Evolutionary conservation across 92 coral and sea anemone species (phyloP).

Genomic region (Meandrina meandrites): DNA sequence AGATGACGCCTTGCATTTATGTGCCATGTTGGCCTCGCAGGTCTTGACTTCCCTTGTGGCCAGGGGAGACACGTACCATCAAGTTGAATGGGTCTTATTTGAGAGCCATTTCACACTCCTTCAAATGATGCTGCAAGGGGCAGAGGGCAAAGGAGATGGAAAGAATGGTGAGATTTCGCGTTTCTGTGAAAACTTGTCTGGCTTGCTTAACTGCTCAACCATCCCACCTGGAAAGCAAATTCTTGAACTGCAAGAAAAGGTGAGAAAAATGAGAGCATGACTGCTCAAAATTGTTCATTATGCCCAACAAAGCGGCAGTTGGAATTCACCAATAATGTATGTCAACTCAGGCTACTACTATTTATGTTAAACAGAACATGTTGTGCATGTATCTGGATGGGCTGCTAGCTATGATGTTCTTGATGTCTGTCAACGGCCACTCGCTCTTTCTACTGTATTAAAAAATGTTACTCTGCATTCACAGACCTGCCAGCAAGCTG

Average conservation of each 20-base stretch:
- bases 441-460: background rate
- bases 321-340: no score
- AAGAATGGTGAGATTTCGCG: constrained; percentile 49
- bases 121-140: constrained; percentile 67
- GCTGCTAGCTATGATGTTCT: no score
- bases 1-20: constrained; percentile 47
- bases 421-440: background rate
- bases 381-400: background rate
- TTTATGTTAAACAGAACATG: no score
- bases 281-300: background rate
- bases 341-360: no score
- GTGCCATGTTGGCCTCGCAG: constrained; percentile 53
- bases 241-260: constrained; percentile 91
- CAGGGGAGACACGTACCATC: constrained; percentile 88
- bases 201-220: constrained; percentile 77
- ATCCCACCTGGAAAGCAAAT: constrained; percentile 86
- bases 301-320: no score
- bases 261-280: constrained; percentile 16
- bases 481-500: constrained; percentile 95
- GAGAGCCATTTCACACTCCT: constrained; percentile 82
- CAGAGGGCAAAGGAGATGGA: constrained; percentile 41
- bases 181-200: constrained; percentile 86
- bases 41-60: constrained; percentile 71
- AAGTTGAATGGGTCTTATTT: constrained; percentile 79
- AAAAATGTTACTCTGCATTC: background rate